Base-by-base conservation (phyloP, 2,888 invertebrate species). In the Cosmia pyralina region DNA sequence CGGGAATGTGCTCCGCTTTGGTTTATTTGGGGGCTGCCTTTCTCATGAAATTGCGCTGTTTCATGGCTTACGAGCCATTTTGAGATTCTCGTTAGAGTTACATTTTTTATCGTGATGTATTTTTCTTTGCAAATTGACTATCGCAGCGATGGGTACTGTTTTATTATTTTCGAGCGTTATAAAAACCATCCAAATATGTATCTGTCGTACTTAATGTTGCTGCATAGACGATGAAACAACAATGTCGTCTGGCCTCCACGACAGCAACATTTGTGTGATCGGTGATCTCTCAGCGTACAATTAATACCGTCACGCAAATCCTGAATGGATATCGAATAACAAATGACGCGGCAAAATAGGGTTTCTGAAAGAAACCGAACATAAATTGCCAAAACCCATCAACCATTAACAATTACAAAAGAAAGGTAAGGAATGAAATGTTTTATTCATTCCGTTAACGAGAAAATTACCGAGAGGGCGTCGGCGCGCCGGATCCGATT, bases 361-460 rank as follows among this genome's bases (percentile, higher is more conserved):
- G 88, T 90, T 90, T 87, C 88, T 88, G 88, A 90, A 91, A 92
- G 90, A 92, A 91, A 91, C 90, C 88, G 93, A 91, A 92, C 93
- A 93, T 93, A 94, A 93, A 94, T 95, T 94, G 92, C 93, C 92
- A 93, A 94, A 94, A 94, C 93, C 94, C 94, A 95, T 94, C 94
- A 93, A 93, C 95, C 94, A 95, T 95, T 95, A 96, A 95, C 95
- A 95, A 94, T 95, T 95, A 95, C 93, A 95, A 95, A 95, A 95
- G 94, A 95, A 95, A 94, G 94, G 94, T 94, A 94, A 94, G 94
- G 94, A 95, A 95, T 95, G 93, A 95, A 96, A 96, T 96, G 95
- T 96, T 96, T 96, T 96, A 96, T 96, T 96, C 96, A 95, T 96
- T 93, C 93, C 93, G 94, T 94, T 96, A 96, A 95, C 95, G 95